Percentiles rank a stretch among this genome's conserved stretches.
These are phyloP conservation scores for Mythimna ferrago DNA, from an alignment of 2,888 invertebrate species.

Conservation along the genomic window DNA sequence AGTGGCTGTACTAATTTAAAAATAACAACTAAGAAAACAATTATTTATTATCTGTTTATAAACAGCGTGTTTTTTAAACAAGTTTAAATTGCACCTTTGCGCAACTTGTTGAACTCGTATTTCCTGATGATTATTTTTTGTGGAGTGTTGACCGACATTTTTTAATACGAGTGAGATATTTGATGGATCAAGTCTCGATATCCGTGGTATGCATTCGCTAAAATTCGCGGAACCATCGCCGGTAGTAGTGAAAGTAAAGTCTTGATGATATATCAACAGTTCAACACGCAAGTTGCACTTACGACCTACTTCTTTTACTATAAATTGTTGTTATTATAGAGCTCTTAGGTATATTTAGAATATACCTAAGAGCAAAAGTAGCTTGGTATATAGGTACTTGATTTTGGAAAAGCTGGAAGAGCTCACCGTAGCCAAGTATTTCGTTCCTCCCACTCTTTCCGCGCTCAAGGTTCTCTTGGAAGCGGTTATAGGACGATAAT, in stretches of 20 bases:
- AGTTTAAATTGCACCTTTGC: slow-evolving; percentile 29
- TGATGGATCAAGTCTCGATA: slow-evolving; percentile 60
- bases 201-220: slow-evolving; percentile 67
- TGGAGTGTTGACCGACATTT: slow-evolving; percentile 65
- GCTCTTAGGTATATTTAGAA: no score
- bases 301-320: slow-evolving; percentile 26
- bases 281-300: slow-evolving; percentile 49
- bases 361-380: background rate
- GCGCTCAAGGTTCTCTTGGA: no score
- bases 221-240: slow-evolving; percentile 73
- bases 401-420: no score
- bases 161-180: slow-evolving; percentile 49
- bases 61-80: slow-evolving; percentile 19
- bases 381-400: no score
- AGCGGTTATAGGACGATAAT: no score
- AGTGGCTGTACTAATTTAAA: slow-evolving; percentile 8
- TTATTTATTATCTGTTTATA: slow-evolving; percentile 7
- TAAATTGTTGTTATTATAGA: background rate
- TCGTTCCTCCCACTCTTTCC: no score
- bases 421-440: no score
- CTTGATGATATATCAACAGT: slow-evolving; percentile 51
- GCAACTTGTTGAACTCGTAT: slow-evolving; percentile 43
- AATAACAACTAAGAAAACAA: slow-evolving; percentile 7
- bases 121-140: slow-evolving; percentile 49
- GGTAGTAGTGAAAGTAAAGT: slow-evolving; percentile 79